Evolutionary conservation across 2,113 vertebrate species (phyloP).

Genomic region (Zeus faber): DNA sequence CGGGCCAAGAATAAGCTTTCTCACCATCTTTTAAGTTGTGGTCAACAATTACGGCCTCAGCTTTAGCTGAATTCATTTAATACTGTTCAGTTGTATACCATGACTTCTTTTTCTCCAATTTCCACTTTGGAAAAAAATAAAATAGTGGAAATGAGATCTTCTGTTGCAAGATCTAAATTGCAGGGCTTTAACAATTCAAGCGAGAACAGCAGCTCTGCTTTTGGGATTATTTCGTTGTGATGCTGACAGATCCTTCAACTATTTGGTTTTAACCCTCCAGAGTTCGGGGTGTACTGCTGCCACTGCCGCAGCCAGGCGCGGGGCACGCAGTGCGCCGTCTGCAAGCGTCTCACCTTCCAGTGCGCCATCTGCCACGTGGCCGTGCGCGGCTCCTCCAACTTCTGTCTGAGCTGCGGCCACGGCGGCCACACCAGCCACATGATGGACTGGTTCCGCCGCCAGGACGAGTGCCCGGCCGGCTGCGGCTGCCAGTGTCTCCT

Average conservation of each 20-base stretch:
- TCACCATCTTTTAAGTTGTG: no score
- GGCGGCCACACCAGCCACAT: constrained; percentile 96
- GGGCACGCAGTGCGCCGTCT: constrained; percentile 89
- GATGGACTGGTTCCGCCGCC: constrained; percentile 97
- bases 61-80: no score
- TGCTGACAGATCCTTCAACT: neutral
- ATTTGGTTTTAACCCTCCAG: constrained; percentile 58
- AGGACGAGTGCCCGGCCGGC: constrained; percentile 94
- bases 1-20: no score
- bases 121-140: no score
- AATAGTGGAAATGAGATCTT: no score
- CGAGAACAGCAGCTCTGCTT: no score
- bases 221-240: neutral
- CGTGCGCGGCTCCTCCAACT: constrained; percentile 92
- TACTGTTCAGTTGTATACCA: no score
- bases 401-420: constrained; percentile 95
- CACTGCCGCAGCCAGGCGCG: constrained; percentile 93
- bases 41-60: no score
- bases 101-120: no score
- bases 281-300: constrained; percentile 94
- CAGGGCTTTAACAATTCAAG: no score
- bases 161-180: no score
- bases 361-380: constrained; percentile 97
- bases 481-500: constrained; percentile 94
- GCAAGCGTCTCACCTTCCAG: constrained; percentile 95